These are phyloP conservation scores for Monochamus saltuarius DNA, from an alignment of 1,140 invertebrate species.

Conservation along the genomic window DNA sequence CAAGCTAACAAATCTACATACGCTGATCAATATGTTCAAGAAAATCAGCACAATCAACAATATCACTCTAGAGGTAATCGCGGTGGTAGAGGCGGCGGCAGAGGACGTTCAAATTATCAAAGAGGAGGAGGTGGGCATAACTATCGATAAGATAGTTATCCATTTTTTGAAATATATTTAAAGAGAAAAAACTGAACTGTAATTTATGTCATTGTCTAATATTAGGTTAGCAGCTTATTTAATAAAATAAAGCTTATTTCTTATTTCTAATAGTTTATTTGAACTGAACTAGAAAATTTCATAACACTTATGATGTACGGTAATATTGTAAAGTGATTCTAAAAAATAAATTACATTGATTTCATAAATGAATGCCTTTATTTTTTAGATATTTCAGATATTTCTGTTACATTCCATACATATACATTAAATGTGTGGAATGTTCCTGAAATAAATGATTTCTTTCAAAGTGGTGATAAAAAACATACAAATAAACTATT, in stretches of 20 bases:
- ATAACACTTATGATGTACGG: too few species aligned
- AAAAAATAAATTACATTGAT: too few species aligned
- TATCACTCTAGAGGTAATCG: constrained; percentile 34
- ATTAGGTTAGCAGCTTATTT: neutral
- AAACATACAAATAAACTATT: too few species aligned
- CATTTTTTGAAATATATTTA: neutral
- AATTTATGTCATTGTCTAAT: too few species aligned
- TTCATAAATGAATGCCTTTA: neutral
- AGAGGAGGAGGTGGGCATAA: constrained; percentile 41
- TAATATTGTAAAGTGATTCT: too few species aligned
- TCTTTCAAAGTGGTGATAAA: too few species aligned
- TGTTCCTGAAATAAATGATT: too few species aligned
- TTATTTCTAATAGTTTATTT: neutral
- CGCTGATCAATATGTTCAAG: constrained; percentile 51
- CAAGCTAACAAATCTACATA: constrained; percentile 45
- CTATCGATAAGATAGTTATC: constrained; percentile 24
- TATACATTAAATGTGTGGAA: too few species aligned
- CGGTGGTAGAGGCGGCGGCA: constrained; percentile 16
- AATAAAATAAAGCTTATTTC: neutral
- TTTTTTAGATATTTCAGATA: too few species aligned
- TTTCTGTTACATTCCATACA: too few species aligned
- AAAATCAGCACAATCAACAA: constrained; percentile 47
- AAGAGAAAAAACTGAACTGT: neutral
- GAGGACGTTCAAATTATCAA: constrained; percentile 48
- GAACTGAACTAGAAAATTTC: neutral